These are phyloP conservation scores for Drosophila maculinotata DNA, from an alignment of 2,888 invertebrate species.

Conservation along the genomic window DNA sequence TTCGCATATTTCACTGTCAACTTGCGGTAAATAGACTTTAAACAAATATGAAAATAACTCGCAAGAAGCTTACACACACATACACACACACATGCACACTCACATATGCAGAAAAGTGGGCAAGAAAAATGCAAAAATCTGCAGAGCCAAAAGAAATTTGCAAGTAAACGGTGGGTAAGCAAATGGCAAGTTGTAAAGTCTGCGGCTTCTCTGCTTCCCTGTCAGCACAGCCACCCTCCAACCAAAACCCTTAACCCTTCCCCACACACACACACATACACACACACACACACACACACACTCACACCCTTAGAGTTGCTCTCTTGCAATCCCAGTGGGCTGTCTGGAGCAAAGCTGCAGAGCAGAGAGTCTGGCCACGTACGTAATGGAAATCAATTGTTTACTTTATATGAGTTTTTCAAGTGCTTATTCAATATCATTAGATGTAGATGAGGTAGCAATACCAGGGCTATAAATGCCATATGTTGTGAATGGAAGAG, in stretches of 20 bases:
- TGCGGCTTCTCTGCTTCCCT: slow-evolving; percentile 49
- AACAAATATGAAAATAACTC: slow-evolving; percentile 79
- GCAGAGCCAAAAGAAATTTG: slow-evolving; percentile 66
- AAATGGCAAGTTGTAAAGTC: slow-evolving; percentile 76
- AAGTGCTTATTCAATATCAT: slow-evolving; percentile 80
- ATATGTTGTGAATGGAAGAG: slow-evolving; percentile 29
- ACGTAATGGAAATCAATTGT: slow-evolving; percentile 78
- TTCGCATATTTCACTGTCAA: slow-evolving; percentile 80
- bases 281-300: too few species aligned
- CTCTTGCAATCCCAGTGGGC: slow-evolving; percentile 20
- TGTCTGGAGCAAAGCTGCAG: slow-evolving; percentile 21
- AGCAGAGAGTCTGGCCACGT: slow-evolving; percentile 52
- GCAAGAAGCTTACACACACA: slow-evolving; percentile 55
- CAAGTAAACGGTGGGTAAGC: slow-evolving; percentile 74
- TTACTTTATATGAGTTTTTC: slow-evolving; percentile 79
- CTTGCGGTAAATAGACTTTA: slow-evolving; percentile 80
- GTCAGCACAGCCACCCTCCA: slow-evolving; percentile 31
- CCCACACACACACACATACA: background rate
- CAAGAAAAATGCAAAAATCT: slow-evolving; percentile 66
- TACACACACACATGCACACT: slow-evolving; percentile 10
- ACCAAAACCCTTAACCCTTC: background rate
- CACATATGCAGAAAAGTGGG: slow-evolving; percentile 37
- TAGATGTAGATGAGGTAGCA: slow-evolving; percentile 65
- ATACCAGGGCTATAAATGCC: slow-evolving; percentile 30
- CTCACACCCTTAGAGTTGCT: background rate